These are phyloP conservation scores for Vipera ursinii DNA, from an alignment of 2,797 vertebrate species.

Conservation along the genomic window DNA sequence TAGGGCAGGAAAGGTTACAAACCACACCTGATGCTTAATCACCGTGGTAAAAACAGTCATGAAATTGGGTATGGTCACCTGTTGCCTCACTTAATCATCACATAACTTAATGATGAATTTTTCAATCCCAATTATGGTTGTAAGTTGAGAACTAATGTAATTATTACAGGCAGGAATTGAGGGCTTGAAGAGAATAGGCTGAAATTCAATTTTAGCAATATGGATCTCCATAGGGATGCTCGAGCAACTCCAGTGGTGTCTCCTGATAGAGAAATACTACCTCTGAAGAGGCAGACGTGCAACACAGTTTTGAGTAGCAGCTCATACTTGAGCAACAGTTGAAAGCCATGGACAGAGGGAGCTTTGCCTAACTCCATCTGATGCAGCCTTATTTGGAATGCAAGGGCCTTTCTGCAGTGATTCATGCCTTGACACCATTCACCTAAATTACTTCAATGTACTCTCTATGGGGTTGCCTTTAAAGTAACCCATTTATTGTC, in stretches of 20 bases:
- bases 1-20: neutral
- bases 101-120: neutral
- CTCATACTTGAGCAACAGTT: neutral
- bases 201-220: neutral
- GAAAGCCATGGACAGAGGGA: neutral
- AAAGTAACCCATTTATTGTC: neutral
- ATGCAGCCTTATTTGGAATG: neutral
- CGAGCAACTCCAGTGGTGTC: neutral
- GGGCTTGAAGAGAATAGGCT: neutral
- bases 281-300: neutral
- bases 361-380: neutral
- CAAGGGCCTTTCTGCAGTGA: neutral
- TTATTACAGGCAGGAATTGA: neutral
- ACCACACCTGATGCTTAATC: neutral
- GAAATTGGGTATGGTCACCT: neutral
- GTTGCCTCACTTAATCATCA: neutral
- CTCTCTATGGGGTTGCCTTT: neutral
- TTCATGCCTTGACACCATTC: neutral
- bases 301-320: neutral
- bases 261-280: neutral
- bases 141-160: neutral
- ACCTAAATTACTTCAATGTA: neutral
- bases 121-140: neutral
- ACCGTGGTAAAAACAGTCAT: neutral
- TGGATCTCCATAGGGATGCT: neutral